Conservation (phyloP, 2,797 vertebrate species). For the Tauraco hartlaubi region DNA sequence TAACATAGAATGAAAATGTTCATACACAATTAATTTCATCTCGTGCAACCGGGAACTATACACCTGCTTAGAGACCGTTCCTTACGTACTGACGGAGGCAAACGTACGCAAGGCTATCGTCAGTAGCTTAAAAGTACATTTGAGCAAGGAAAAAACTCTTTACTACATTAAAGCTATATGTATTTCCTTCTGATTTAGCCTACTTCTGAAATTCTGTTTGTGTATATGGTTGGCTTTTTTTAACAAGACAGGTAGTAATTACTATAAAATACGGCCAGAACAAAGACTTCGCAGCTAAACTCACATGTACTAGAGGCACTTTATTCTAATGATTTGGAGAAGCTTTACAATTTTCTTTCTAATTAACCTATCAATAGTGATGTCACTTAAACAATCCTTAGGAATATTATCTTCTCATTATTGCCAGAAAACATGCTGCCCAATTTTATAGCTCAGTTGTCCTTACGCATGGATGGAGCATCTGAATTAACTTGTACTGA, state of each 20-base stretch:
- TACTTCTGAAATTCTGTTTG: constrained; percentile 7
- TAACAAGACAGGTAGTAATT: constrained; percentile 46
- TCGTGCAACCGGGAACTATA: neutral
- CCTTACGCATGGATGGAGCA: constrained; percentile 67
- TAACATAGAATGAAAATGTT: constrained; percentile 28
- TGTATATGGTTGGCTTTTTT: neutral
- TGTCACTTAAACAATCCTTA: constrained; percentile 80
- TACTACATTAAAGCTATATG: neutral
- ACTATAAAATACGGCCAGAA: constrained; percentile 15
- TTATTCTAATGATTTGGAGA: constrained; percentile 70
- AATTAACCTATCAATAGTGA: constrained; percentile 87
- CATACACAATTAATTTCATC: constrained; percentile 30
- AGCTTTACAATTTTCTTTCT: constrained; percentile 85
- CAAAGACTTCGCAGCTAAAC: constrained; percentile 13
- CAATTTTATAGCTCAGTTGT: constrained; percentile 81
- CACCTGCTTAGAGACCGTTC: neutral
- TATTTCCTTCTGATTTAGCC: neutral
- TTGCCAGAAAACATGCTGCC: constrained; percentile 72
- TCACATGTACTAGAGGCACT: constrained; percentile 18
- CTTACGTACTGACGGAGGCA: fast-evolving
- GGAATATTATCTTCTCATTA: constrained; percentile 83
- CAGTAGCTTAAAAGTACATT: neutral
- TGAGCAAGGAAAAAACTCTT: neutral
- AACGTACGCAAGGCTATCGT: neutral
- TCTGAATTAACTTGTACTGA: constrained; percentile 75